Evolutionary conservation across 37 sponge, comb jelly and placozoan genomes (phyloP).

Genomic region (Aplysina aerophoba): DNA sequence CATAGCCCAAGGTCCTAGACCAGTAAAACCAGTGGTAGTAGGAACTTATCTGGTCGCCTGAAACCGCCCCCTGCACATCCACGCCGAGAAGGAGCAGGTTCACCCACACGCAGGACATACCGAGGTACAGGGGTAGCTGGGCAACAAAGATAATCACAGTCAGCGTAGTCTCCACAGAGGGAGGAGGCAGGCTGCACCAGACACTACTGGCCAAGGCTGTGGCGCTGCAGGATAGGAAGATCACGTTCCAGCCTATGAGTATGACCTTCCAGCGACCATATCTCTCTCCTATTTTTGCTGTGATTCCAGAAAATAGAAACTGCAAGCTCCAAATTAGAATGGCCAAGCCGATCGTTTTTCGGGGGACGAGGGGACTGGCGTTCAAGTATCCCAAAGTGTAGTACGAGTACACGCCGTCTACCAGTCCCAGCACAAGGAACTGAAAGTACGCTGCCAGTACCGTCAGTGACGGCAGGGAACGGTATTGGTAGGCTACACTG

Average conservation of each 20-base stretch:
- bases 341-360: not conserved
- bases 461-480: not conserved
- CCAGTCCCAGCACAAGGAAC: not conserved
- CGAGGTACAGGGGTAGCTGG: conserved; percentile 20
- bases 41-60: conserved; percentile 19
- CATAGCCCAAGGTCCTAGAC: not conserved
- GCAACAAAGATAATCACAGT: no score
- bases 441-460: not conserved
- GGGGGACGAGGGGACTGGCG: not conserved
- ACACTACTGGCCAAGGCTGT: no score
- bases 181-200: no score
- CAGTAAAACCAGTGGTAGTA: conserved; percentile 27
- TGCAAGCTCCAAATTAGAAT: not conserved
- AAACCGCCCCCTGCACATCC: not conserved
- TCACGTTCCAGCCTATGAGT: conserved; percentile 2
- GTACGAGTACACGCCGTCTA: not conserved
- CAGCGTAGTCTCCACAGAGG: no score
- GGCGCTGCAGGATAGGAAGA: conserved; percentile 9
- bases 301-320: not conserved
- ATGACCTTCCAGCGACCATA: not conserved
- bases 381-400: not conserved
- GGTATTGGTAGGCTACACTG: not conserved
- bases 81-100: conserved; percentile 18
- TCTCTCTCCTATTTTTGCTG: not conserved
- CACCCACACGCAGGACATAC: conserved; percentile 7